Evolutionary conservation across 2,113 vertebrate genomes (phyloP).

Genomic region (Ictalurus furcatus): DNA sequence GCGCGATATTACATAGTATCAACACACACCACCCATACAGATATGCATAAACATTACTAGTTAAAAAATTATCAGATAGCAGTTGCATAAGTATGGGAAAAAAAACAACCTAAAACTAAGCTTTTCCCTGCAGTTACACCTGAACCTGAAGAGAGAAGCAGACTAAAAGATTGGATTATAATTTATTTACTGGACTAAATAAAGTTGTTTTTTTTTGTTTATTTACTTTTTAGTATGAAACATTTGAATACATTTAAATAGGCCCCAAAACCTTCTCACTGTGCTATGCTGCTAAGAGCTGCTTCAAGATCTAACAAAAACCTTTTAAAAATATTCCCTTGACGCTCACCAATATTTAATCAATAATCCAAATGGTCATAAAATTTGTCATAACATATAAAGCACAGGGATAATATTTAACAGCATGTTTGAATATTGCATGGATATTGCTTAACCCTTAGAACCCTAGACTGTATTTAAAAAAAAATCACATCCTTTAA

Average conservation of each 20-base stretch:
- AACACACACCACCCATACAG: background rate
- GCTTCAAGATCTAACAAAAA: background rate
- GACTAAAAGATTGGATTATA: conserved; percentile 30
- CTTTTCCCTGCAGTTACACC: conserved; percentile 4
- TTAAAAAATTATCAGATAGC: background rate
- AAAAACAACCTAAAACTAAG: background rate
- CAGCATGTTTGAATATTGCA: background rate
- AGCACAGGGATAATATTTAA: background rate
- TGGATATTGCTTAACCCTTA: background rate
- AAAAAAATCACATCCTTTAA: background rate
- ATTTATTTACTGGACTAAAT: conserved; percentile 23
- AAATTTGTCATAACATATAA: background rate
- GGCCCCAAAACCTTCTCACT: conserved; percentile 28
- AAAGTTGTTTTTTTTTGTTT: conserved; percentile 22
- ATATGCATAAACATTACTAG: background rate
- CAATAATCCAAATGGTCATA: background rate
- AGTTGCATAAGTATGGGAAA: background rate
- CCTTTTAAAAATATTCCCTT: background rate
- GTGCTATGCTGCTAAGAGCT: background rate
- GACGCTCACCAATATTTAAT: background rate
- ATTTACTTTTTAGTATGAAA: background rate
- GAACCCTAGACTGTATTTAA: background rate
- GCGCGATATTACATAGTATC: background rate
- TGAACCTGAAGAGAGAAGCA: conserved; percentile 23
- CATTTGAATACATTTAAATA: conserved; percentile 58